A percentile compares a stretch with the other conserved stretches of the same genome.
phyloP scores from a whole-genome alignment of 1,140 invertebrate genomes.

The Oryctes rhinoceros region DNA sequence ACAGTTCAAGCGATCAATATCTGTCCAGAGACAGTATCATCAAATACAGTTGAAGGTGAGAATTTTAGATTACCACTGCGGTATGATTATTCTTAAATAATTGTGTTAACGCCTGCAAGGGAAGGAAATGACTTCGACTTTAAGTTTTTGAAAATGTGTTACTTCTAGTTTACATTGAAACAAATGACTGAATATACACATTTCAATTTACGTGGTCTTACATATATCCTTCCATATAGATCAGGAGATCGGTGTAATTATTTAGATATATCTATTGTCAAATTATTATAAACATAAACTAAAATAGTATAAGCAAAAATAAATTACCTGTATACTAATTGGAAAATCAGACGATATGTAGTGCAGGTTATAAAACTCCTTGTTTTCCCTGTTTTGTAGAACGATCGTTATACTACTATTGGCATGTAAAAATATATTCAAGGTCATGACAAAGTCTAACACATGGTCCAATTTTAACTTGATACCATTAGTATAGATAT shows the following conservation, averaged over 20 bases:
- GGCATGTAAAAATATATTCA: constrained; percentile 75
- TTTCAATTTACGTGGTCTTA: not conserved
- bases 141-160: no score
- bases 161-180: no score
- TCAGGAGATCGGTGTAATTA: not conserved
- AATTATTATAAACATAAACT: not conserved
- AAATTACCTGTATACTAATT: constrained; percentile 72
- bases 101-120: no score
- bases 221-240: no score
- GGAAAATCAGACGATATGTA: constrained; percentile 80
- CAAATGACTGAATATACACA: not conserved
- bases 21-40: no score
- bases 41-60: no score
- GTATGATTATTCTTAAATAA: no score
- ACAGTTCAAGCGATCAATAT: no score
- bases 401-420: constrained; percentile 84
- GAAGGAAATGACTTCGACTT: no score
- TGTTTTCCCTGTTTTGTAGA: constrained; percentile 80
- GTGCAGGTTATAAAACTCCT: constrained; percentile 79
- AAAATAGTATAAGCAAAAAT: not conserved
- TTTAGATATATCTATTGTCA: not conserved
- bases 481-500: constrained; percentile 74
- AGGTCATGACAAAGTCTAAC: constrained; percentile 78
- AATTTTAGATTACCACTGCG: no score
- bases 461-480: constrained; percentile 76